Evolutionary conservation across 1,140 invertebrate genomes (phyloP).

Genomic region (Maconellicoccus hirsutus): DNA sequence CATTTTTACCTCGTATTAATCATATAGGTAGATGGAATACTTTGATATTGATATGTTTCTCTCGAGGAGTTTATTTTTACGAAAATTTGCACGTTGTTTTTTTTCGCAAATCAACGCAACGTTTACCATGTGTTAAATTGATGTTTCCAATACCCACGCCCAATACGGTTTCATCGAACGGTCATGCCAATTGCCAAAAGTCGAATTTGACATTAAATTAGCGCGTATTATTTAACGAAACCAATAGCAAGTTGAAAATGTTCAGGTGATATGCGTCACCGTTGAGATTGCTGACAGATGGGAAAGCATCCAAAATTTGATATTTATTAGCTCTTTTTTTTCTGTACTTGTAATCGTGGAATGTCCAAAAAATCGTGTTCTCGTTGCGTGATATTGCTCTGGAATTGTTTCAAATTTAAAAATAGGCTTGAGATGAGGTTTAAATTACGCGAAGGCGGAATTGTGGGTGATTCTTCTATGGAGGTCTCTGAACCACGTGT

Average conservation of each 20-base stretch:
- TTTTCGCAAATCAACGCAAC: too few relatives aligned
- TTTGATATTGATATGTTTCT: background rate
- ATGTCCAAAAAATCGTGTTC: constrained; percentile 14
- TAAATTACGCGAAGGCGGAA: background rate
- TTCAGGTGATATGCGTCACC: background rate
- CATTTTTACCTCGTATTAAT: background rate
- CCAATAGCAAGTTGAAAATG: background rate
- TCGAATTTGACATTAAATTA: too few relatives aligned
- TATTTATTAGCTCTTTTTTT: constrained; percentile 3
- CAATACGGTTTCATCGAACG: too few relatives aligned
- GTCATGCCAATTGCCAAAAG: too few relatives aligned
- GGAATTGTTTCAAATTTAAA: constrained; percentile 17
- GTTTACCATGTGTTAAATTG: too few relatives aligned
- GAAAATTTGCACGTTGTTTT: too few relatives aligned
- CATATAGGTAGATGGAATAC: background rate
- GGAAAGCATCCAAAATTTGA: constrained; percentile 12
- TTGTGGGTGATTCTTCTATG: background rate
- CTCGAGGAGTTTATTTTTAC: too few relatives aligned
- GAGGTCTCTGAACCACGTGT: too few relatives aligned
- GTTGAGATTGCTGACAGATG: background rate
- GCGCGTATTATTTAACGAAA: too few relatives aligned
- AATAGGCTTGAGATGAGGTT: background rate
- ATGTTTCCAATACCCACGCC: too few relatives aligned
- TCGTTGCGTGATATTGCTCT: background rate
- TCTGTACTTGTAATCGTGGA: too few relatives aligned